These are phyloP conservation scores for Carcina quercana DNA, from an alignment of 2,888 invertebrate genomes.

Conservation along the genomic window DNA sequence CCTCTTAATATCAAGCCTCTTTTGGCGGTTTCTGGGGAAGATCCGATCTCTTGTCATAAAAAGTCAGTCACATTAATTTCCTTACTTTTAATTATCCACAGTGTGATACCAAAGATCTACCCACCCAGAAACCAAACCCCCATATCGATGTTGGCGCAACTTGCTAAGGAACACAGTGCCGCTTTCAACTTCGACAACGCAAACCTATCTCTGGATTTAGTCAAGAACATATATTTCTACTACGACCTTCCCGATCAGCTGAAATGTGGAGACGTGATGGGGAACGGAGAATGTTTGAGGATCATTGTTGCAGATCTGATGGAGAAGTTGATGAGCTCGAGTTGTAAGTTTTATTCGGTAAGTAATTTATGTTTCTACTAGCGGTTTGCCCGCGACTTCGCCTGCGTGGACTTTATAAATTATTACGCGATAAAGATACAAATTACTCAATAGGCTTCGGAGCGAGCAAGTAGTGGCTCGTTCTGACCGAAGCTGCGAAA, in stretches of 20 bases:
- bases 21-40: too few species aligned
- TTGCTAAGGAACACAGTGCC: slow-evolving; percentile 37
- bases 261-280: slow-evolving; percentile 22
- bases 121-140: slow-evolving; percentile 36
- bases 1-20: too few species aligned
- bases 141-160: slow-evolving; percentile 35
- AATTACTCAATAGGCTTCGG: too few species aligned
- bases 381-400: too few species aligned
- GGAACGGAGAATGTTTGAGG: slow-evolving; percentile 25
- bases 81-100: slow-evolving; percentile 29
- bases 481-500: too few species aligned
- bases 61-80: too few species aligned
- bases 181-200: slow-evolving; percentile 36
- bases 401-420: too few species aligned
- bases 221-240: slow-evolving; percentile 53
- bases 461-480: too few species aligned
- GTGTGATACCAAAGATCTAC: slow-evolving; percentile 48
- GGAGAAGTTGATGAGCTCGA: slow-evolving; percentile 70
- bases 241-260: slow-evolving; percentile 48
- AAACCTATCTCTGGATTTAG: slow-evolving; percentile 36
- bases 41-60: too few species aligned
- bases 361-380: slow-evolving; percentile 34
- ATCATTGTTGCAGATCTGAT: slow-evolving; percentile 39
- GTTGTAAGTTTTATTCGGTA: slow-evolving; percentile 80
- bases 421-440: too few species aligned